Conservation (phyloP, 2,797 vertebrate genomes). For the Parauchenoglanis punctatus region DNA sequence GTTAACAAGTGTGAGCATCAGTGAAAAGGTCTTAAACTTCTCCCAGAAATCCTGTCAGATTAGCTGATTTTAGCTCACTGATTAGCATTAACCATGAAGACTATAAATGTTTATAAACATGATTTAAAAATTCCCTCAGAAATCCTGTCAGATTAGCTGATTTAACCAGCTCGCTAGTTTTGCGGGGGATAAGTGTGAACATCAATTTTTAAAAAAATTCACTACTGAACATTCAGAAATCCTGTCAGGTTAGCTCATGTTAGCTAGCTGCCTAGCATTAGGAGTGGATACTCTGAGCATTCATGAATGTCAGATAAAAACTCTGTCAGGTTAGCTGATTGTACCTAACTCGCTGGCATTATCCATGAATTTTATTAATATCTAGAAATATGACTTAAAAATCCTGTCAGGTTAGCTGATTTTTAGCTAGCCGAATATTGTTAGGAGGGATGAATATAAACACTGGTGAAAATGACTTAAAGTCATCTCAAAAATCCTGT, state of each 20-base stretch:
- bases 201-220: not conserved
- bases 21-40: not conserved
- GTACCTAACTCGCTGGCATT: not conserved
- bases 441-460: not conserved
- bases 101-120: not conserved
- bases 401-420: not conserved
- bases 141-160: not conserved
- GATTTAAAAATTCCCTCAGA: not conserved
- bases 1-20: not conserved
- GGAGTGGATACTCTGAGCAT: not conserved
- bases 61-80: not conserved
- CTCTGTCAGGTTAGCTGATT: not conserved
- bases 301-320: not conserved
- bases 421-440: not conserved
- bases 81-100: not conserved
- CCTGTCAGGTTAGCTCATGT: not conserved
- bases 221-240: not conserved
- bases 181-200: not conserved
- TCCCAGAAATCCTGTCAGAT: not conserved
- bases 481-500: not conserved
- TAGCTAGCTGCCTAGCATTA: not conserved
- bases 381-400: not conserved
- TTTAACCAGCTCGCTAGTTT: not conserved
- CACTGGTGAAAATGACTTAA: not conserved
- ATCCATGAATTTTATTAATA: too few species aligned